A percentile compares a stretch with the other conserved stretches of the same genome.
phyloP scores from a whole-genome alignment of 2,888 invertebrate species.

The Polyommatus icarus region DNA sequence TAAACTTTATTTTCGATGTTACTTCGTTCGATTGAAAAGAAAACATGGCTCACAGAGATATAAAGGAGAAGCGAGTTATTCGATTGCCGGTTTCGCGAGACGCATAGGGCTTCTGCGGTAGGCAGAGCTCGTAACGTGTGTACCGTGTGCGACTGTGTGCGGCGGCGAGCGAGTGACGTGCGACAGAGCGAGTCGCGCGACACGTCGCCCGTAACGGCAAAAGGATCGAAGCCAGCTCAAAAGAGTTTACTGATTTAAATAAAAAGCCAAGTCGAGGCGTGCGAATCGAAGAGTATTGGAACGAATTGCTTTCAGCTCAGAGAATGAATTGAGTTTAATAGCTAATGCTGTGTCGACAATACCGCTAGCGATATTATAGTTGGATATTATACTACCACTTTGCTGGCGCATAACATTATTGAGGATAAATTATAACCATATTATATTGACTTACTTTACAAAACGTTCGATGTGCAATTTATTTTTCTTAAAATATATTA shows the following conservation, averaged over 20 bases:
- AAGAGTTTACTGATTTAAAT: constrained; percentile 1
- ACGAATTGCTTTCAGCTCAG: constrained; percentile 5
- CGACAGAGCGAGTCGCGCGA: not conserved
- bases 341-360: not conserved
- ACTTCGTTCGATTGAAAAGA: not conserved
- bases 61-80: not conserved
- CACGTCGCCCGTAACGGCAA: not conserved
- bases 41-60: not conserved
- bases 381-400: not conserved
- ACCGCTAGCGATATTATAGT: not conserved
- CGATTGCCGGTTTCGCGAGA: not conserved
- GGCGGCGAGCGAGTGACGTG: not conserved
- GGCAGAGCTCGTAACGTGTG: not conserved
- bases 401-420: not conserved
- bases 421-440: not conserved
- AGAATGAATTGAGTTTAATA: not conserved
- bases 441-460: not conserved
- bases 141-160: not conserved
- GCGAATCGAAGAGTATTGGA: not conserved
- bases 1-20: not conserved
- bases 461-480: not conserved
- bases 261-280: not conserved
- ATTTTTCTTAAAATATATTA: not conserved
- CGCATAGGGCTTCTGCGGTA: not conserved
- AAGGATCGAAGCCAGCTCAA: not conserved